Base-by-base conservation (phyloP, 2,797 vertebrate genomes). In the Neostethus bicornis region DNA sequence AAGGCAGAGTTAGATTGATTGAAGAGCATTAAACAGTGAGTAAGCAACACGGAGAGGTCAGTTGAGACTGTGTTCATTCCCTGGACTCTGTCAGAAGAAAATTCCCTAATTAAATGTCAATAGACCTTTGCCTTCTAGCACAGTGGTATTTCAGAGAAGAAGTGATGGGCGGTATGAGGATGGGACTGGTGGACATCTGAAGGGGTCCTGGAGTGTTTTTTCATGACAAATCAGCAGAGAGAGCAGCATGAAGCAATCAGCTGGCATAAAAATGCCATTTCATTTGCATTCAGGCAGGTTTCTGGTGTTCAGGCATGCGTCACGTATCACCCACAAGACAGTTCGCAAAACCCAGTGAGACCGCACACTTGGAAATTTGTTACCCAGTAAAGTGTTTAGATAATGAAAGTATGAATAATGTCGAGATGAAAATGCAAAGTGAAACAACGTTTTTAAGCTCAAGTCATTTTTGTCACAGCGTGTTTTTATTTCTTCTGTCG, bases 41-140 rank as follows among this genome's bases (percentile, higher is more conserved):
- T 23, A 74, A 66, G 55, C 60, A 71, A 31, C 21, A 20, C 51
- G 31, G 28, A 64, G 42, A 45, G 34, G 51, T 60, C 38, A 57
- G 50, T 69, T 51, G 24, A 69, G 60, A 70, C 67, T 39, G 1
- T 71, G 56, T 73, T 67, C 43, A 43, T 24, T 41, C 56, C 48
- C 45, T 12, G 23, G 66, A 74, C 69, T 32, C 35, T 64, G n/a
- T 54, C 31, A 61, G 53, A 79, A 53, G 38, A 76, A 83, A 80
- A 75, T 43, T 52, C 55, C 59, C 67, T 80, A 75, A 89, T 85
- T 79, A 88, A 87, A 87, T 86, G 81, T 83, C 80, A 85, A 57
- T 61, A 44, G 54, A 81, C 67, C 38, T 73, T 65, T 76, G 76
- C 83, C 83, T 78, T 26, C 62, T 59, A 78, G 85, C 79, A n/a